A percentile compares a stretch with the other conserved stretches of the same genome.
Evolutionary conservation across 2,888 invertebrate species (phyloP).

Genomic region (Portevinia maculata): DNA sequence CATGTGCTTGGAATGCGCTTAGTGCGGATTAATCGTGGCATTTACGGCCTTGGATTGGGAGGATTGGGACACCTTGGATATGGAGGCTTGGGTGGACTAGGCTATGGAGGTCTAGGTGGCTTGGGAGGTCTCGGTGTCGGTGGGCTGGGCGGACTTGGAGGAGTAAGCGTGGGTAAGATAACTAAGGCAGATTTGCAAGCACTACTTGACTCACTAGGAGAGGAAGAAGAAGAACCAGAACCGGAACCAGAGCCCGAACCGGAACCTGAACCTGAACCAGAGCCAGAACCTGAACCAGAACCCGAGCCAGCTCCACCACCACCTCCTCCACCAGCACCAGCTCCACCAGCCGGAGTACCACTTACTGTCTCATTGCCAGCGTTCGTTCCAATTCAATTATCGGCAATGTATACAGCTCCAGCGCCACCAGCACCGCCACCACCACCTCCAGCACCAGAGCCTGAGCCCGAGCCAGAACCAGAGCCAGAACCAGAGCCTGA

Average conservation of each 20-base stretch:
- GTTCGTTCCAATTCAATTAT: slow-evolving; percentile 81
- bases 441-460: slow-evolving; percentile 79
- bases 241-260: slow-evolving; percentile 80
- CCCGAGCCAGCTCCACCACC: slow-evolving; percentile 78
- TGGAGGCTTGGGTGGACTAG: slow-evolving; percentile 69
- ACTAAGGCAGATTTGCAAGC: slow-evolving; percentile 79
- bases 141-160: slow-evolving; percentile 69
- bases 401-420: slow-evolving; percentile 82
- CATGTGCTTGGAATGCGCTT: slow-evolving; percentile 53
- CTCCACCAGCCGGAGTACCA: slow-evolving; percentile 79
- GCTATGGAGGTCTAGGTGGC: slow-evolving; percentile 56
- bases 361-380: slow-evolving; percentile 81
- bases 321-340: slow-evolving; percentile 67
- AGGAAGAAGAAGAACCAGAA: slow-evolving; percentile 79
- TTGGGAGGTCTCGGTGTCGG: slow-evolving; percentile 72
- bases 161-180: slow-evolving; percentile 76
- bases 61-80: slow-evolving; percentile 29
- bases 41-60: slow-evolving; percentile 53
- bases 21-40: slow-evolving; percentile 57
- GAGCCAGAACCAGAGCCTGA: slow-evolving; percentile 64
- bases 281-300: slow-evolving; percentile 83
- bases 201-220: slow-evolving; percentile 78
- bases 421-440: slow-evolving; percentile 80
- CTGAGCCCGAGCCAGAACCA: slow-evolving; percentile 54
- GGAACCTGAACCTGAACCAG: slow-evolving; percentile 80